Base-by-base conservation (phyloP, 2,888 invertebrate genomes). In the Drosophila austrosaltans region DNA sequence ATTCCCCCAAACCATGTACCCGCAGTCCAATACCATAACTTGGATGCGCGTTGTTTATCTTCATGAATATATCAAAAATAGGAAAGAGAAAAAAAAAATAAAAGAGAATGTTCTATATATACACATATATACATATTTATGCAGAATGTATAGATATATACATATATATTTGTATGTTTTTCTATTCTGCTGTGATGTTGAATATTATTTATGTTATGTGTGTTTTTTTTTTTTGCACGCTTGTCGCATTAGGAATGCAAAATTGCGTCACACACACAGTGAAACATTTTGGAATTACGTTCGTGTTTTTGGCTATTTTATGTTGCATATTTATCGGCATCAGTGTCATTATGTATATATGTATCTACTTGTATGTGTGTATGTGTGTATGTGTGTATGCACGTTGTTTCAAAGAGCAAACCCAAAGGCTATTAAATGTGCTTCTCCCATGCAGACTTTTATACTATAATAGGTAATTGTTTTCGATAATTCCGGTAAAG, bases 211-310 rank as follows among this genome's bases (percentile, higher is more conserved):
- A 87, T 87, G 82, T 82, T 72, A 63, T 85, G 68, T 69, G 63
- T 80, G 69, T 36, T 28, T 62, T 56, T 32, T 58, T 42, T 25
- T 16, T 72, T 81, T 73, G 53, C 76, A 69, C 25, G 75, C 71
- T 85, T 87, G 86, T 87, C 88, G 83, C 82, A 82, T 82, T 82
- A 87, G 67, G 71, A 80, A 82, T 82, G 82, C 82, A 87, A 87
- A 82, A 82, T 82, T 85, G 69, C 82, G 69, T 69, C 82, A 69
- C 68, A 62, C 57, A 53, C 42, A 44, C 28, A 53, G 56, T 3
- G 32, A 56, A 56, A 66, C 59, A 67, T 72, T 71, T 53, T 62
- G 76, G 72, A 61, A 65, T 39, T 64, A 53, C 3, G 44, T 61
- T 53, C 30, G 20, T 62, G 57, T 74, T 69, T 69, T 74, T 75